Base-by-base conservation (phyloP, 2,113 vertebrate genomes). In the Apistogramma diplotaenia region DNA sequence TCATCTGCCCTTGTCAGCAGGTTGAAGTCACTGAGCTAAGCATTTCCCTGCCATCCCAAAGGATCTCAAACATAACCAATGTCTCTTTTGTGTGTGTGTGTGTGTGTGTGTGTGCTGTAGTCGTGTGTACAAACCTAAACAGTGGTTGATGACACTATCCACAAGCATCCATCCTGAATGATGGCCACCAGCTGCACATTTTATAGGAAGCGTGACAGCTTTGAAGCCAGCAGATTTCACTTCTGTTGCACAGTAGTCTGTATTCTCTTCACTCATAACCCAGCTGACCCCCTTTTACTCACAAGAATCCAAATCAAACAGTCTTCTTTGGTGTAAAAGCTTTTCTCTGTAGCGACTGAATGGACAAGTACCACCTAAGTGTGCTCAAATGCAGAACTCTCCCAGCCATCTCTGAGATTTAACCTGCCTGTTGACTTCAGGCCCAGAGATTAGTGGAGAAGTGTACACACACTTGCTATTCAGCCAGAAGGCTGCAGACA, bases 381-480 rank as follows among this genome's bases (percentile, higher is more conserved):
- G 58, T 23, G 61, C 79, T 80, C 81, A 84, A 73, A 75, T 54
- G 70, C 29, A 75, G 18, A 79, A 81, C 76, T 87, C 85, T 84
- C 81, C 53, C 12, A 77, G 85, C 76, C 46, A 35, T 90, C 85
- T 84, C 87, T 16, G 51, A 87, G 89, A 90, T 87, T 93, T 89
- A 91, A 91, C 88, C 90, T 74, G 88, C 91, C 85, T 88, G 85
- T 94, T 92, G 91, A 92, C 88, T 90, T 43, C 82, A 21, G 76
- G 72, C 85, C 74, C 73, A 62, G 85, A 83, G 91, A 93, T 92
- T 92, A 93, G 86, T 33, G 1, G 82, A 76, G 79, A 84, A 89
- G 84, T 85, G 85, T 82, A 85, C 88, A 87, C 81, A 85, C 78
- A 81, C 87, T 90, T 81, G 76, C 82, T 82, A 85, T 90, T 93